Percentiles rank a stretch among this genome's conserved stretches.
These are phyloP conservation scores for Anhinga anhinga DNA, from an alignment of 2,113 vertebrate genomes.

Conservation along the genomic window DNA sequence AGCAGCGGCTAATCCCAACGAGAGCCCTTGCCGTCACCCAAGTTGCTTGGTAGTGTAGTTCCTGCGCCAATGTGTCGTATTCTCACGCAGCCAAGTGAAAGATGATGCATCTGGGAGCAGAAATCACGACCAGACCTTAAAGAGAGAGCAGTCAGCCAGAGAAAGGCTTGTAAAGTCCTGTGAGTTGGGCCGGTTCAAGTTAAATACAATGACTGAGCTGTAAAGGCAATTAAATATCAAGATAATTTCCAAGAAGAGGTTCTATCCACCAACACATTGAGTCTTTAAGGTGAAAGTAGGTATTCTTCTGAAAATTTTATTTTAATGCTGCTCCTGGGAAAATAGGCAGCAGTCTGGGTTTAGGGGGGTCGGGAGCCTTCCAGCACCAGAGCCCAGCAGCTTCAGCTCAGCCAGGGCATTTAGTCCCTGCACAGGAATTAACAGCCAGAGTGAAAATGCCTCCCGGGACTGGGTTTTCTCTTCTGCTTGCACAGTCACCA, in stretches of 20 bases:
- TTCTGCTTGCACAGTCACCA: background rate
- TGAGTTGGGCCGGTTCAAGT: background rate
- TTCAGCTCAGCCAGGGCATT: background rate
- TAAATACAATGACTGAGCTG: background rate
- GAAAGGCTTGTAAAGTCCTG: background rate
- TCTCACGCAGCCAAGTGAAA: background rate
- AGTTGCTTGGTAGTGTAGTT: background rate
- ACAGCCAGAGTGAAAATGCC: background rate
- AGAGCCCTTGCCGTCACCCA: rapidly evolving
- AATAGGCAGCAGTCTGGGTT: background rate
- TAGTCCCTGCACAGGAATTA: background rate
- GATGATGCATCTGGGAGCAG: background rate
- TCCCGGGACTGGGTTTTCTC: background rate
- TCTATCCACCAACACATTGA: background rate
- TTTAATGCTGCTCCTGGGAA: background rate
- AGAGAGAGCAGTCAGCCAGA: background rate
- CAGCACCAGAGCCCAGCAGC: background rate
- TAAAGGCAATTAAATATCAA: background rate
- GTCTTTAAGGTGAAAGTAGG: background rate
- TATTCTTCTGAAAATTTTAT: background rate
- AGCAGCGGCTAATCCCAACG: rapidly evolving
- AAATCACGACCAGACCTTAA: background rate
- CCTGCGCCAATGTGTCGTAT: rapidly evolving
- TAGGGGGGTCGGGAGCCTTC: background rate
- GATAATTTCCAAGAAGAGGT: background rate